Conservation (phyloP, 2,113 vertebrate genomes). For the Galemys pyrenaicus region DNA sequence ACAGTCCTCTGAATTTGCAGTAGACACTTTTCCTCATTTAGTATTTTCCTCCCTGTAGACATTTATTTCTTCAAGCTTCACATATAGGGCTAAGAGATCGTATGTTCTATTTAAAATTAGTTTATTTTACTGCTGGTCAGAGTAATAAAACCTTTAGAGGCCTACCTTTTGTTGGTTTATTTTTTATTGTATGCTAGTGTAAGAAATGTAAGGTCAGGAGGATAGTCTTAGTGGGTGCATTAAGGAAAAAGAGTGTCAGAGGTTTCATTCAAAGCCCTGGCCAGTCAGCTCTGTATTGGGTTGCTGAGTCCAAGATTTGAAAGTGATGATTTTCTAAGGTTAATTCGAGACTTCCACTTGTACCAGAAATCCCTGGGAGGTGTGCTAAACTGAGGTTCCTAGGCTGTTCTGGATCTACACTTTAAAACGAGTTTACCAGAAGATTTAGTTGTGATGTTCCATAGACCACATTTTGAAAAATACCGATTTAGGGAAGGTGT, state of each 20-base stretch:
- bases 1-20: neutral
- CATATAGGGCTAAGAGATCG: neutral
- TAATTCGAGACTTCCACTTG: neutral
- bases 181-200: neutral
- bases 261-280: neutral
- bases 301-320: neutral
- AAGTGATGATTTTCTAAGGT: neutral
- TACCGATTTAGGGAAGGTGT: neutral
- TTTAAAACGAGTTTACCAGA: neutral
- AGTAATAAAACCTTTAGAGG: conserved; percentile 14
- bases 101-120: neutral
- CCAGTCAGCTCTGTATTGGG: neutral
- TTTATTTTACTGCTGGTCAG: neutral
- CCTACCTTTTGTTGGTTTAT: neutral
- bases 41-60: neutral
- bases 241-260: neutral
- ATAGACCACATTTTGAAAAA: neutral
- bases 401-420: neutral
- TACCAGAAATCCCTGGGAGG: neutral
- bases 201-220: neutral
- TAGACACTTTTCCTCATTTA: neutral
- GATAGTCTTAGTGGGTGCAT: neutral
- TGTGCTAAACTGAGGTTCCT: neutral
- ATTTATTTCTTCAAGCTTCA: neutral
- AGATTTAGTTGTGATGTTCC: neutral